Percentiles rank a stretch among this genome's conserved stretches.
phyloP scores from a whole-genome alignment of 35 echinoderm and acorn worm genomes.

The Eucidaris tribuloides region DNA sequence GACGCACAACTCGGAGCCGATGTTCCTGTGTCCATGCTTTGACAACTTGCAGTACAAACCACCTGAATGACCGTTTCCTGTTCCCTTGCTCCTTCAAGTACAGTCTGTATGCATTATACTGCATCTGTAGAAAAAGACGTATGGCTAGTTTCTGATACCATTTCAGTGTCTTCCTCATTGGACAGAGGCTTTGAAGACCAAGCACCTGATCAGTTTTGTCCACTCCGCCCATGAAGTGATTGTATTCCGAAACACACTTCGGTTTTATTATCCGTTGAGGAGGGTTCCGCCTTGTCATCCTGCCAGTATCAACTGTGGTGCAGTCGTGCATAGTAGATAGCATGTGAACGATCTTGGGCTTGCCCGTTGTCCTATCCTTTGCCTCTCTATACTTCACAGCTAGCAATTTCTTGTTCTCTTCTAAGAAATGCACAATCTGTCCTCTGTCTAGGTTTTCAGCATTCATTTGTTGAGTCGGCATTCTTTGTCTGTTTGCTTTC shows the following conservation, averaged over 20 bases:
- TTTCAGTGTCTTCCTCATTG: conserved; percentile 31
- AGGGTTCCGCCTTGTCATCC: not conserved
- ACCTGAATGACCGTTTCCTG: not conserved
- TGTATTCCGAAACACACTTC: conserved; percentile 23
- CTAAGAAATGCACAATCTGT: conserved; percentile 8
- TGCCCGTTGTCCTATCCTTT: not conserved
- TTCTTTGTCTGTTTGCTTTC: not conserved
- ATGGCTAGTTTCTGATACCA: conserved; percentile 28
- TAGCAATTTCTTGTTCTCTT: not conserved
- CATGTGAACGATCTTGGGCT: conserved; percentile 41
- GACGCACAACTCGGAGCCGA: not conserved
- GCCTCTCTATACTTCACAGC: conserved; percentile 30
- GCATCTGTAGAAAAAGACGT: conserved; percentile 9
- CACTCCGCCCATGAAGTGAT: conserved; percentile 18
- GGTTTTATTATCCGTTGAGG: conserved; percentile 31
- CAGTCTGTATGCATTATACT: conserved; percentile 17
- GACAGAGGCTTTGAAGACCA: not conserved
- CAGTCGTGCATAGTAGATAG: conserved; percentile 24
- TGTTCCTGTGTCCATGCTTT: not conserved
- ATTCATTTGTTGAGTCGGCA: not conserved
- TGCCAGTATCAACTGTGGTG: conserved; percentile 11
- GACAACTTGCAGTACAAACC: not conserved
- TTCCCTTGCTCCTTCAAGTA: not conserved
- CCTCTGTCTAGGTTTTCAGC: conserved; percentile 16
- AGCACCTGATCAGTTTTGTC: conserved; percentile 12